These are phyloP conservation scores for Paragorgia papillata DNA, from an alignment of 92 coral and sea anemone species.

Conservation along the genomic window DNA sequence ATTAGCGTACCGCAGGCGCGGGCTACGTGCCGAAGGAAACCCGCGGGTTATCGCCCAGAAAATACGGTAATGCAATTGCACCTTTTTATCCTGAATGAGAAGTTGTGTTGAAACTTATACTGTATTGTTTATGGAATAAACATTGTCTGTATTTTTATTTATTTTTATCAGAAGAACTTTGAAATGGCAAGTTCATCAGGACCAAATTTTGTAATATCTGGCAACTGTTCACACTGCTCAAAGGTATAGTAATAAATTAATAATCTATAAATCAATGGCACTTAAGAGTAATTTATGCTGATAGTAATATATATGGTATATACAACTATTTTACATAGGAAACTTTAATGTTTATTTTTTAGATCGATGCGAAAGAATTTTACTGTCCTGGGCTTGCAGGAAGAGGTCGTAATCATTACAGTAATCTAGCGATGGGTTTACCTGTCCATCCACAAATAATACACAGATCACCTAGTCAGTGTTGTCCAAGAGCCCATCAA, in stretches of 20 bases:
- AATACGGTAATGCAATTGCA: too few species aligned
- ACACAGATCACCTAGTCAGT: slow-evolving; percentile 21
- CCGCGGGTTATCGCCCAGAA: too few species aligned
- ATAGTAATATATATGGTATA: too few species aligned
- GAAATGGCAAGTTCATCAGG: slow-evolving; percentile 32
- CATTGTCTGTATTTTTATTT: neutral
- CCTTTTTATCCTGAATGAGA: too few species aligned
- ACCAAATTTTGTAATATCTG: slow-evolving; percentile 20
- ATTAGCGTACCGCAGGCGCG: too few species aligned
- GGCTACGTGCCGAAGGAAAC: too few species aligned
- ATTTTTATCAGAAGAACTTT: neutral
- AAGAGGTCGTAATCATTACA: slow-evolving; percentile 26
- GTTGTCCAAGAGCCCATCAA: slow-evolving; percentile 19
- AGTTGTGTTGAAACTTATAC: too few species aligned
- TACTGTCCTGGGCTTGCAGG: slow-evolving; percentile 34
- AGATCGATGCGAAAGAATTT: slow-evolving; percentile 26
- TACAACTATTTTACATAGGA: too few species aligned
- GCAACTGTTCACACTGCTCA: slow-evolving; percentile 35
- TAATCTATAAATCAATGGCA: too few species aligned
- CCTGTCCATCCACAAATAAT: slow-evolving; percentile 20
- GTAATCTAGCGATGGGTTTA: slow-evolving; percentile 22
- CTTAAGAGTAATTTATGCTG: too few species aligned
- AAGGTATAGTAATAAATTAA: slow-evolving; percentile 20
- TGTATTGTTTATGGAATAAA: too few species aligned
- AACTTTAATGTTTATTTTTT: too few species aligned